These are phyloP conservation scores for Tetragonula clypearis DNA, from an alignment of 1,140 invertebrate genomes.

Conservation along the genomic window DNA sequence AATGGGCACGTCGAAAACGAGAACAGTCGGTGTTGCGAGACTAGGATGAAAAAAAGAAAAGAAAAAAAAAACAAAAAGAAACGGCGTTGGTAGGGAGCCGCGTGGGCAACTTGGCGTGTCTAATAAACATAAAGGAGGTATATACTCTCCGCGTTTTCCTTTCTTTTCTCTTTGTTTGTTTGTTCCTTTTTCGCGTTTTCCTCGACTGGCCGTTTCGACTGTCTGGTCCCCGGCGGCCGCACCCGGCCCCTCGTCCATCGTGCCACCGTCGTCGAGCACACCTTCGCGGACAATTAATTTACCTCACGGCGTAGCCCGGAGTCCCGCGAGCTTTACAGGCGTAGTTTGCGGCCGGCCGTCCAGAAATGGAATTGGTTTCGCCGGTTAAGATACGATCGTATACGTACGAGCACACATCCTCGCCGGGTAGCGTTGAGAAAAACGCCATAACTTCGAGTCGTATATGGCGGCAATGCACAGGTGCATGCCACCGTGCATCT, in stretches of 20 bases:
- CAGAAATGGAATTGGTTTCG: constrained; percentile 80
- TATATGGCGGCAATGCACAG: constrained; percentile 80
- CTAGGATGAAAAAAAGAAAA: constrained; percentile 43
- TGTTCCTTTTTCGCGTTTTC: not conserved
- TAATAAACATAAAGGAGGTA: constrained; percentile 69
- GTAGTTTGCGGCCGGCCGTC: constrained; percentile 65
- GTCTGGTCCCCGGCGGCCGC: not conserved
- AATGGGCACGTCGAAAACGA: constrained; percentile 20
- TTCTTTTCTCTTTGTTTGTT: not conserved
- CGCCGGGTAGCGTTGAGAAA: constrained; percentile 69
- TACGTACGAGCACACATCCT: constrained; percentile 55
- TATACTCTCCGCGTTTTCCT: constrained; percentile 35
- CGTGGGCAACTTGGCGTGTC: constrained; percentile 66
- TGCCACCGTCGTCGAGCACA: constrained; percentile 38
- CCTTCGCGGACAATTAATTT: constrained; percentile 75
- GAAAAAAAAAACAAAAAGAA: too few relatives aligned
- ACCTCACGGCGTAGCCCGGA: constrained; percentile 61
- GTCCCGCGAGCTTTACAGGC: constrained; percentile 39
- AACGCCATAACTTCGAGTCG: constrained; percentile 78
- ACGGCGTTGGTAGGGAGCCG: constrained; percentile 39
- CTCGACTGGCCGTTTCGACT: constrained; percentile 7
- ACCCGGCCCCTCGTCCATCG: constrained; percentile 28
- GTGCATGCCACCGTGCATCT: constrained; percentile 72
- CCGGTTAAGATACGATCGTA: constrained; percentile 77
- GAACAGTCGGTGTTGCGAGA: constrained; percentile 14